phyloP scores from a whole-genome alignment of 2,888 invertebrate species.

The Euclidia mi region DNA sequence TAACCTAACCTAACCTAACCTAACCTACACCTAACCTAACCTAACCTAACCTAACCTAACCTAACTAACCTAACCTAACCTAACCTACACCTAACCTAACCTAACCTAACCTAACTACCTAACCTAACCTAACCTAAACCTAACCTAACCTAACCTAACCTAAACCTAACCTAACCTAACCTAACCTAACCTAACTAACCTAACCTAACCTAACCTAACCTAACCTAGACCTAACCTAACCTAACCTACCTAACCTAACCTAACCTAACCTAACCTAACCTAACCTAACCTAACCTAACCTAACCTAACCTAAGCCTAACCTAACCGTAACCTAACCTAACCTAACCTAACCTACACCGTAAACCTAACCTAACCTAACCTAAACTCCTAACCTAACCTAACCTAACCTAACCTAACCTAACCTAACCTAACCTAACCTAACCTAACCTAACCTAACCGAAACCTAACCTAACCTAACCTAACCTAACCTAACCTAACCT shows the following conservation, averaged over 20 bases:
- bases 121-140: slow-evolving; percentile 4
- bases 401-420: slow-evolving; percentile 4
- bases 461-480: slow-evolving; percentile 5
- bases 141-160: slow-evolving; percentile 4
- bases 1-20: slow-evolving; percentile 4
- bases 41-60: slow-evolving; percentile 4
- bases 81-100: slow-evolving; percentile 4
- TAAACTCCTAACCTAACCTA: slow-evolving; percentile 1
- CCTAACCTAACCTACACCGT: slow-evolving; percentile 1
- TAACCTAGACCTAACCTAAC: slow-evolving; percentile 3
- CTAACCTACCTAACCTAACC: slow-evolving; percentile 4
- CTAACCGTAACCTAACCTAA: slow-evolving; percentile 2
- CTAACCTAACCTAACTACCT: slow-evolving; percentile 4
- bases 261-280: slow-evolving; percentile 4
- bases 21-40: slow-evolving; percentile 4
- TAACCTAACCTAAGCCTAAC: slow-evolving; percentile 2
- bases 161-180: slow-evolving; percentile 4
- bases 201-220: slow-evolving; percentile 3
- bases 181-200: slow-evolving; percentile 4
- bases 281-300: slow-evolving; percentile 4
- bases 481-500: slow-evolving; percentile 6
- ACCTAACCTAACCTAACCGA: slow-evolving; percentile 4
- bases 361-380: slow-evolving; percentile 1
- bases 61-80: slow-evolving; percentile 4
- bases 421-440: slow-evolving; percentile 4